These are phyloP conservation scores for Zaprionus ghesquierei DNA, from an alignment of 1,140 invertebrate genomes.

Conservation along the genomic window DNA sequence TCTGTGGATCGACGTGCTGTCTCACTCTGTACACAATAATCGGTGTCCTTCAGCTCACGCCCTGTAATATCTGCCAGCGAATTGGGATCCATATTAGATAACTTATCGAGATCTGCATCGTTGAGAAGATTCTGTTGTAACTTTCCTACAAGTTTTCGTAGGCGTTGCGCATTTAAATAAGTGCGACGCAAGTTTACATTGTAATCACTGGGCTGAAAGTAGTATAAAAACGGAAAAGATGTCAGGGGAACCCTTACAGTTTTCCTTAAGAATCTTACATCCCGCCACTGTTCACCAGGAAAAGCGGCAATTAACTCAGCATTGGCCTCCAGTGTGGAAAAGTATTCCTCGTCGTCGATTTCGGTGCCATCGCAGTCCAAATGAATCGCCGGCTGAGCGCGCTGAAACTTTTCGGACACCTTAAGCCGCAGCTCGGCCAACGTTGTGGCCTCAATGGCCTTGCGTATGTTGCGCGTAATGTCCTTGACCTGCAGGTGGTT, in stretches of 20 bases:
- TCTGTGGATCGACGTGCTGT: constrained; percentile 54
- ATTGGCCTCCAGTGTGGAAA: constrained; percentile 91
- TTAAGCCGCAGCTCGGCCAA: constrained; percentile 89
- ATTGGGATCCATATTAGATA: constrained; percentile 93
- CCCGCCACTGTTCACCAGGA: constrained; percentile 89
- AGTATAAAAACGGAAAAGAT: too few relatives aligned
- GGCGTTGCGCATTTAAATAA: constrained; percentile 85
- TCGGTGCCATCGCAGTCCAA: constrained; percentile 93
- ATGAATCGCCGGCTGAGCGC: constrained; percentile 87
- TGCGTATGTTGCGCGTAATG: constrained; percentile 88
- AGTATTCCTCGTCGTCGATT: constrained; percentile 94
- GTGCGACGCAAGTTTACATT: constrained; percentile 64
- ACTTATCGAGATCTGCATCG: constrained; percentile 89
- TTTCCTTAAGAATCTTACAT: constrained; percentile 63
- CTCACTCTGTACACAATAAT: constrained; percentile 59
- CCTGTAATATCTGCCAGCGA: constrained; percentile 91
- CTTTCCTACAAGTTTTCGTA: constrained; percentile 87
- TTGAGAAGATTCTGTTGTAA: constrained; percentile 90
- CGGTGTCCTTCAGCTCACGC: constrained; percentile 88
- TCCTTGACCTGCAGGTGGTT: constrained; percentile 83
- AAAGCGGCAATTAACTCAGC: constrained; percentile 91
- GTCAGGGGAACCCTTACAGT: background rate
- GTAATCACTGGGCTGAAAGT: constrained; percentile 61
- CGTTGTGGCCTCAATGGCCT: constrained; percentile 90
- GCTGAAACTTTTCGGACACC: constrained; percentile 86